Conservation (phyloP, 2,888 invertebrate genomes). For the Agonopterix alstromeriana region DNA sequence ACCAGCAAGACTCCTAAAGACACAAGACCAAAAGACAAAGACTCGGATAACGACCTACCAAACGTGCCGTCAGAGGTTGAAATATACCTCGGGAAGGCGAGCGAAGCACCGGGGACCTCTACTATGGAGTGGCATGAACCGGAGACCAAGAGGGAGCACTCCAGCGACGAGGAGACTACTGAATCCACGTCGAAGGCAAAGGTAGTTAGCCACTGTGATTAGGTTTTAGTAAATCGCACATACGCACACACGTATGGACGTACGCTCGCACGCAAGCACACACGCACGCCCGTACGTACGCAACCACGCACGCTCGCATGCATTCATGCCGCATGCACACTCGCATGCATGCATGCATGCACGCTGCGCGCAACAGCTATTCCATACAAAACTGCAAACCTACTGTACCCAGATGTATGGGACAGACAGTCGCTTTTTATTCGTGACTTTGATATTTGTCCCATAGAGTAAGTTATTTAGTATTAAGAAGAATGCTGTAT, state of each 20-base stretch:
- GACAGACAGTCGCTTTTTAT: too few relatives aligned
- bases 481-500: background rate
- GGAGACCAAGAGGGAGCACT: constrained; percentile 12
- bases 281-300: background rate
- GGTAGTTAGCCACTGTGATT: too few relatives aligned
- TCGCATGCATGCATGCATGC: background rate
- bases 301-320: background rate
- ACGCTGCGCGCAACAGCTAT: background rate
- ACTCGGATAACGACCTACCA: background rate
- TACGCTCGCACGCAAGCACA: background rate
- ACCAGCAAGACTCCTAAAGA: background rate
- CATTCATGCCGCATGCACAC: background rate
- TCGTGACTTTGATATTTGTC: too few relatives aligned
- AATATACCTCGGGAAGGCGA: constrained; percentile 30
- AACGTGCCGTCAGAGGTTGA: constrained; percentile 19
- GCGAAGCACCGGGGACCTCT: constrained; percentile 17
- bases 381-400: too few relatives aligned
- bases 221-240: too few relatives aligned
- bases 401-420: too few relatives aligned
- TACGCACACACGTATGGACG: background rate
- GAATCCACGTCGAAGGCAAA: constrained; percentile 9
- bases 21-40: background rate
- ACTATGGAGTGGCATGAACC: constrained; percentile 26
- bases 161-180: constrained; percentile 17
- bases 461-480: too few relatives aligned